These are phyloP conservation scores for Yoshiicerus persimilis DNA, from an alignment of 1,140 invertebrate genomes.

Conservation along the genomic window DNA sequence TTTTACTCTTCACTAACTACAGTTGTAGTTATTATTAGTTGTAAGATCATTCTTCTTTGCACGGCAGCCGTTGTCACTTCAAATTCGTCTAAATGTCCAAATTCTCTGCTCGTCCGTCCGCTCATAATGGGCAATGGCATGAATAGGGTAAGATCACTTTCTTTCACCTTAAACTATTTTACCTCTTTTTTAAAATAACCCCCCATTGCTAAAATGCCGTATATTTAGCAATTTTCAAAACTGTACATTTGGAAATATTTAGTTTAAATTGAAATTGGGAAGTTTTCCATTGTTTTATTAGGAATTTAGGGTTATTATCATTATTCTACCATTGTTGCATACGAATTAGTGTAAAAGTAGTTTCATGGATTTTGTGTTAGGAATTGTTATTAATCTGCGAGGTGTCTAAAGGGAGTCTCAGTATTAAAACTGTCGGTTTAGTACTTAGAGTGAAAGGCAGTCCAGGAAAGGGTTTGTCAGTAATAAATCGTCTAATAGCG, in stretches of 20 bases:
- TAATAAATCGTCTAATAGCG: not conserved
- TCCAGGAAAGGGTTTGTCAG: not conserved
- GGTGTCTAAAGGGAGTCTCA: not conserved
- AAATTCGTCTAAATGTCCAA: conserved; percentile 27
- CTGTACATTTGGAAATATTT: too few species aligned
- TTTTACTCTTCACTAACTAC: conserved; percentile 22
- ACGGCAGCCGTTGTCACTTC: conserved; percentile 23
- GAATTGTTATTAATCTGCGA: not conserved
- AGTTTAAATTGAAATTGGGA: too few species aligned
- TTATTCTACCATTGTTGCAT: too few species aligned
- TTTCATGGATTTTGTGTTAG: not conserved
- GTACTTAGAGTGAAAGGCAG: not conserved
- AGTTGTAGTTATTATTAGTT: not conserved
- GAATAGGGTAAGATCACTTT: conserved; percentile 66
- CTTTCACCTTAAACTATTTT: not conserved
- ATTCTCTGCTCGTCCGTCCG: conserved; percentile 39
- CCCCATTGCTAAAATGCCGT: too few species aligned
- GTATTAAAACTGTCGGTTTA: not conserved
- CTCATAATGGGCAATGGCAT: conserved; percentile 73
- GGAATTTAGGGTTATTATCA: too few species aligned
- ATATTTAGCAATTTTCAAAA: too few species aligned
- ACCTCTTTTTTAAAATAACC: too few species aligned
- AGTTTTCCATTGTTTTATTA: too few species aligned
- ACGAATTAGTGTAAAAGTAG: not conserved
- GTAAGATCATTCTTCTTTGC: conserved; percentile 11